Conservation (phyloP, 2,888 invertebrate genomes). For the Chironomus riparius region DNA sequence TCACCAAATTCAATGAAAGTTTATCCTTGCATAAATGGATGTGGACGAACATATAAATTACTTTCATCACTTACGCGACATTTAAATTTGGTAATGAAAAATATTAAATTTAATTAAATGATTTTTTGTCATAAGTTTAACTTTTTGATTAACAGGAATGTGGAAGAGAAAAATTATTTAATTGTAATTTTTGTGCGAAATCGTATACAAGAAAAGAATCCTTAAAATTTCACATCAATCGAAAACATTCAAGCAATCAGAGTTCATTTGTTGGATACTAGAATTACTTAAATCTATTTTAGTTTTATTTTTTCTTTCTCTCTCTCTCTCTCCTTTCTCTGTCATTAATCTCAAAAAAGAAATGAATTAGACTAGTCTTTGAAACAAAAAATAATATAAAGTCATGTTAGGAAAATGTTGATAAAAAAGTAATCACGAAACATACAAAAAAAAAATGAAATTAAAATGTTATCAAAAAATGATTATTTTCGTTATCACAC, state of each 20-base stretch:
- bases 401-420: too few species aligned
- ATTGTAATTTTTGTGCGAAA: slow-evolving; percentile 28
- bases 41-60: slow-evolving; percentile 28
- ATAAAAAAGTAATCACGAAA: too few species aligned
- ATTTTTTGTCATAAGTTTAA: not conserved
- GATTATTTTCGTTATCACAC: slow-evolving; percentile 15
- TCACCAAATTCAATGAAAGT: not conserved
- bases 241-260: slow-evolving; percentile 24
- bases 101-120: not conserved
- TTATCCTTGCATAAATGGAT: slow-evolving; percentile 28
- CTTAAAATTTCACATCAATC: slow-evolving; percentile 29
- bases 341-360: too few species aligned
- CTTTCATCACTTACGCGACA: slow-evolving; percentile 29
- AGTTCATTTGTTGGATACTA: too few species aligned
- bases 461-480: not conserved
- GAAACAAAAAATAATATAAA: too few species aligned
- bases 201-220: slow-evolving; percentile 28
- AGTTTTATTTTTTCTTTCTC: too few species aligned
- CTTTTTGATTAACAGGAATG: slow-evolving; percentile 22
- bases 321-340: too few species aligned
- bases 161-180: slow-evolving; percentile 28
- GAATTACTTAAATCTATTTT: too few species aligned
- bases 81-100: slow-evolving; percentile 22
- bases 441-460: too few species aligned
- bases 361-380: too few species aligned